Evolutionary conservation across 2,797 vertebrate species (phyloP).

Genomic region (Bovichtus variegatus): DNA sequence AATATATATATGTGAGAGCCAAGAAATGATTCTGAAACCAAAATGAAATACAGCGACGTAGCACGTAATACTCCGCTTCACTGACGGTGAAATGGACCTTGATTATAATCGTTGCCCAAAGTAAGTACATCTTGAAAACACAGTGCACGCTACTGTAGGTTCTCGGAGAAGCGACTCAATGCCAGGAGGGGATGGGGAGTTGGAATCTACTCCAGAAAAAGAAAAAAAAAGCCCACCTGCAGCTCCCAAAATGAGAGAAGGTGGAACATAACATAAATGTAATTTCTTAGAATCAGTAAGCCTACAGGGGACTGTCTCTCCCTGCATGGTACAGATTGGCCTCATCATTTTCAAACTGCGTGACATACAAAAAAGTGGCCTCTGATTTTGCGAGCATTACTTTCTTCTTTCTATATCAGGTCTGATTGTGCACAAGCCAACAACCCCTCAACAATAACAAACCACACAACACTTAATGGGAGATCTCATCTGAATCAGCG

Average conservation of each 20-base stretch:
- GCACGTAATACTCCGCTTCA: conserved; percentile 53
- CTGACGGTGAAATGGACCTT: conserved; percentile 55
- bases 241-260: conserved; percentile 71
- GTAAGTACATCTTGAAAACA: conserved; percentile 63
- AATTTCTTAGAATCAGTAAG: conserved; percentile 68
- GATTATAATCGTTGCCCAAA: conserved; percentile 30
- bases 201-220: conserved; percentile 38
- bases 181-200: conserved; percentile 5
- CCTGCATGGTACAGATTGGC: conserved; percentile 70
- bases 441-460: conserved; percentile 25
- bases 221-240: conserved; percentile 60
- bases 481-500: conserved; percentile 30
- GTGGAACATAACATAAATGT: conserved; percentile 62
- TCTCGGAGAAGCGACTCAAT: conserved; percentile 33
- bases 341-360: conserved; percentile 73
- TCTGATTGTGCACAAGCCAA: conserved; percentile 54
- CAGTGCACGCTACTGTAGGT: conserved; percentile 5
- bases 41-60: conserved; percentile 40
- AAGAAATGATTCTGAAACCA: conserved; percentile 38
- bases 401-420: conserved; percentile 36
- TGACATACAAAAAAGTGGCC: conserved; percentile 68
- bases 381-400: conserved; percentile 55
- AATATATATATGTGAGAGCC: conserved; percentile 18
- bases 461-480: conserved; percentile 9
- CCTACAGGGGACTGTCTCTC: conserved; percentile 70